Evolutionary conservation across 1,140 invertebrate genomes (phyloP).

Genomic region (Zaprionus camerounensis): DNA sequence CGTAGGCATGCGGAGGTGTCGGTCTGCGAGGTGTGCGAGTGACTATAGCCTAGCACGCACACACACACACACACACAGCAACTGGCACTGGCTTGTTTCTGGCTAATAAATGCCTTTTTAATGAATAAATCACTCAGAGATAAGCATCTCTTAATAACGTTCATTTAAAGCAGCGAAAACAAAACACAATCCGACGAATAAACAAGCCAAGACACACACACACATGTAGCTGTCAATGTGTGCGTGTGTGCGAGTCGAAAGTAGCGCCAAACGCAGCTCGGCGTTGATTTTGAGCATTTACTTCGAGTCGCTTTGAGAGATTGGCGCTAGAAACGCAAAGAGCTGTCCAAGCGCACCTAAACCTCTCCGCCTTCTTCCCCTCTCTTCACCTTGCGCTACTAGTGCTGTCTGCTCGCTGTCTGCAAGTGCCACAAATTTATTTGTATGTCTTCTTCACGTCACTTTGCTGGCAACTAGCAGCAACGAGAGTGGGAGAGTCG

Average conservation of each 20-base stretch:
- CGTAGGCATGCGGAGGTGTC: slow-evolving; percentile 46
- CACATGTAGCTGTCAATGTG: not conserved
- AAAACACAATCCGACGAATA: slow-evolving; percentile 64
- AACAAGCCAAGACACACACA: slow-evolving; percentile 47
- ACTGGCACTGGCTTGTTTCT: slow-evolving; percentile 62
- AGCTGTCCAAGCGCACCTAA: slow-evolving; percentile 13
- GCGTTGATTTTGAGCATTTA: slow-evolving; percentile 65
- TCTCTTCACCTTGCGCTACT: not conserved
- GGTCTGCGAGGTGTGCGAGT: slow-evolving; percentile 43
- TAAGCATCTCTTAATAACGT: slow-evolving; percentile 82
- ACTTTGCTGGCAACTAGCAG: slow-evolving; percentile 28
- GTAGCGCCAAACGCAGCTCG: slow-evolving; percentile 53
- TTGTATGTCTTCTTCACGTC: slow-evolving; percentile 76
- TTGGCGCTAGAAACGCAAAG: slow-evolving; percentile 66
- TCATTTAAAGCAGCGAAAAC: slow-evolving; percentile 81
- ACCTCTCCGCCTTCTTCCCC: not conserved
- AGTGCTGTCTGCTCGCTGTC: slow-evolving; percentile 62
- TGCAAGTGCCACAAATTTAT: slow-evolving; percentile 78
- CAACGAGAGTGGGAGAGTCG: not conserved
- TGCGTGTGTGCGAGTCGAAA: slow-evolving; percentile 9
- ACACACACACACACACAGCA: slow-evolving; percentile 4
- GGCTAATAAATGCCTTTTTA: slow-evolving; percentile 83
- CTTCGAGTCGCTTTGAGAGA: slow-evolving; percentile 57
- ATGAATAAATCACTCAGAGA: slow-evolving; percentile 83
- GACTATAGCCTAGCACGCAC: slow-evolving; percentile 59